Conservation (phyloP, 2,797 vertebrate species). For the Labroides dimidiatus region DNA sequence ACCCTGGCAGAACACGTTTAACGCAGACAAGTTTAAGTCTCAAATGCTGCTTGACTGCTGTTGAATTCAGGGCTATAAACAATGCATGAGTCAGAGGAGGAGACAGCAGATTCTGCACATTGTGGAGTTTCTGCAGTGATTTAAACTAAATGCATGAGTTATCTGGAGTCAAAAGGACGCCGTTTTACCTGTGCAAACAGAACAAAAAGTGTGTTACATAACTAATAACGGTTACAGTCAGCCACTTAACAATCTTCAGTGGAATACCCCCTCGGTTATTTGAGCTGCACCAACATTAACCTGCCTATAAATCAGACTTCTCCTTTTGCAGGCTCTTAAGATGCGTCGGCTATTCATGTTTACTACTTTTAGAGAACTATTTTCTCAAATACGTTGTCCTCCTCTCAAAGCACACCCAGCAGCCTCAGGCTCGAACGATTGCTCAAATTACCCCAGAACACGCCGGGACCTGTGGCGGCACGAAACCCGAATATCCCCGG, state of each 20-base stretch:
- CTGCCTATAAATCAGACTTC: conserved; percentile 5
- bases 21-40: neutral
- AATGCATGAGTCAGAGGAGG: neutral
- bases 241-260: neutral
- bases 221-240: neutral
- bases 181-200: neutral
- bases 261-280: neutral
- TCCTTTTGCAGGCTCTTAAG: conserved; percentile 5
- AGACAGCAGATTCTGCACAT: neutral
- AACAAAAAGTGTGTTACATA: neutral
- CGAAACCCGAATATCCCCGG: conserved; percentile 38
- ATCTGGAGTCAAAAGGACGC: neutral
- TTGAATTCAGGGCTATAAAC: neutral
- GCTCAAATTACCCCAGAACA: conserved; percentile 66
- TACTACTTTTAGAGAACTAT: conserved; percentile 32
- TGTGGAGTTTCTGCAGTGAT: neutral
- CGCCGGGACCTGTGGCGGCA: conserved; percentile 63
- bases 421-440: conserved; percentile 60
- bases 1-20: neutral
- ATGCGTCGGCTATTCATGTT: conserved; percentile 41
- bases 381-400: conserved; percentile 28
- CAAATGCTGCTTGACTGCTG: neutral
- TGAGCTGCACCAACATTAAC: neutral
- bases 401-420: conserved; percentile 63
- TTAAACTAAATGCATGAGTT: neutral